A percentile compares a stretch with the other conserved stretches of the same genome.
Evolutionary conservation across 64 coral and sea anemone species (phyloP).

Genomic region (Orbicella faveolata): DNA sequence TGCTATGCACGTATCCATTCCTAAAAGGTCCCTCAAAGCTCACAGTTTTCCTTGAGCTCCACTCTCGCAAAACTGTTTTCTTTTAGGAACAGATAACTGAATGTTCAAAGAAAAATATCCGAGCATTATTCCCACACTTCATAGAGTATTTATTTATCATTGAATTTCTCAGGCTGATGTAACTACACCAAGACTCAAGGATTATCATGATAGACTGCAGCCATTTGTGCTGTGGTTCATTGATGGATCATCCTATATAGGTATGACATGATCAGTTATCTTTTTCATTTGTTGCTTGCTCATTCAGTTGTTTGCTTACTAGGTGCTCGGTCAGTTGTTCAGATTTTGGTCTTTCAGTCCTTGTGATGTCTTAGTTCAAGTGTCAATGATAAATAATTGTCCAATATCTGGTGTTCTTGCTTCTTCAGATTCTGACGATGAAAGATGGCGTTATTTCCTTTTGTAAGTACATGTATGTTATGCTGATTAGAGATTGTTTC

Average conservation of each 20-base stretch:
- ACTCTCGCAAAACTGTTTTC: background rate
- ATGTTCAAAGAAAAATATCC: no score
- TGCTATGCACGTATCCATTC: no score
- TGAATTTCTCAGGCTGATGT: constrained; percentile 66
- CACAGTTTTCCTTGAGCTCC: background rate
- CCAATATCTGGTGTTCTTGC: background rate
- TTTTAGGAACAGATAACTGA: background rate
- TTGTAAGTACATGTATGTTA: constrained; percentile 57
- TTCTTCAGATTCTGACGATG: constrained; percentile 86
- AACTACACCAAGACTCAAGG: constrained; percentile 70
- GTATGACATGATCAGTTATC: constrained; percentile 14
- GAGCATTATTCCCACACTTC: no score
- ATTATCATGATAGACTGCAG: constrained; percentile 88
- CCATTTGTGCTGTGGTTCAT: constrained; percentile 96
- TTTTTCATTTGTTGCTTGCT: no score
- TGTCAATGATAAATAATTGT: no score
- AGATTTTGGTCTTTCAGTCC: no score
- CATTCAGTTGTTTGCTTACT: no score
- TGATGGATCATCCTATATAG: constrained; percentile 95
- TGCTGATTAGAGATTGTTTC: no score
- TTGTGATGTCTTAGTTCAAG: no score
- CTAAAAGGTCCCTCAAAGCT: no score
- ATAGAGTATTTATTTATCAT: no score
- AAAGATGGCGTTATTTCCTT: constrained; percentile 85
- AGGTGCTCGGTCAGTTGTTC: no score